phyloP scores from a whole-genome alignment of 2,797 vertebrate species.

The Oryzias dopingdopingensis region DNA sequence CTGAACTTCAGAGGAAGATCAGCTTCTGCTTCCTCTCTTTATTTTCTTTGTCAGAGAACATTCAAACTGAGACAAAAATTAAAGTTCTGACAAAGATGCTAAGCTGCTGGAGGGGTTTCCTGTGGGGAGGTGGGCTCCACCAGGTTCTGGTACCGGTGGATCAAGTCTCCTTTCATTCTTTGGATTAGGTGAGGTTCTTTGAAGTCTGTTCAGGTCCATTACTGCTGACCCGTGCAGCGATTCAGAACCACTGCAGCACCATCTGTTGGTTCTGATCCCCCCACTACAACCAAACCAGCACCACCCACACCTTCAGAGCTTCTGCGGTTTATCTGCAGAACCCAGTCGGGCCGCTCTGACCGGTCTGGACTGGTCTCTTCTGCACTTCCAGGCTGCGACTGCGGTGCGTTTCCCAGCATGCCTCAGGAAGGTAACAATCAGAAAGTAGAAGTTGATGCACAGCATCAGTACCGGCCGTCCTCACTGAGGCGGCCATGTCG shows the following conservation, averaged over 20 bases:
- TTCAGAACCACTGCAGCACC: too few relatives aligned
- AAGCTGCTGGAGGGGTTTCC: too few relatives aligned
- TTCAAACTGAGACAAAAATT: conserved; percentile 39
- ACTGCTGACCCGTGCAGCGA: too few relatives aligned
- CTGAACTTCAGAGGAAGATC: too few relatives aligned
- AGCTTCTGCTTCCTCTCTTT: conserved; percentile 11
- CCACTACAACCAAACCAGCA: background rate
- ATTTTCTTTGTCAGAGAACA: conserved; percentile 48
- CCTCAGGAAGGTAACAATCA: conserved; percentile 56
- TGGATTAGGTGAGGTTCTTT: too few relatives aligned
- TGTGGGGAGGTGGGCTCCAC: too few relatives aligned
- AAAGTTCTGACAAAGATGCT: too few relatives aligned
- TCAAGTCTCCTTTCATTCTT: too few relatives aligned
- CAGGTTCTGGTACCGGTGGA: too few relatives aligned
- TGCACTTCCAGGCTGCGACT: conserved; percentile 30
- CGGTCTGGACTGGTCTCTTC: background rate
- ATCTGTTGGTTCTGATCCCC: background rate
- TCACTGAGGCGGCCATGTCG: conserved; percentile 38
- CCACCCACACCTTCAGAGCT: background rate
- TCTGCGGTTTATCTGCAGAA: too few relatives aligned
- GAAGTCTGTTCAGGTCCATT: too few relatives aligned
- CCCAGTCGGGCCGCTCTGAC: background rate
- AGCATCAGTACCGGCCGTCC: conserved; percentile 67
- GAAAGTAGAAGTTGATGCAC: conserved; percentile 70
- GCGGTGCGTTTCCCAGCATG: conserved; percentile 44